Base-by-base conservation (phyloP, 2,113 vertebrate genomes). In the Aegithalos caudatus region DNA sequence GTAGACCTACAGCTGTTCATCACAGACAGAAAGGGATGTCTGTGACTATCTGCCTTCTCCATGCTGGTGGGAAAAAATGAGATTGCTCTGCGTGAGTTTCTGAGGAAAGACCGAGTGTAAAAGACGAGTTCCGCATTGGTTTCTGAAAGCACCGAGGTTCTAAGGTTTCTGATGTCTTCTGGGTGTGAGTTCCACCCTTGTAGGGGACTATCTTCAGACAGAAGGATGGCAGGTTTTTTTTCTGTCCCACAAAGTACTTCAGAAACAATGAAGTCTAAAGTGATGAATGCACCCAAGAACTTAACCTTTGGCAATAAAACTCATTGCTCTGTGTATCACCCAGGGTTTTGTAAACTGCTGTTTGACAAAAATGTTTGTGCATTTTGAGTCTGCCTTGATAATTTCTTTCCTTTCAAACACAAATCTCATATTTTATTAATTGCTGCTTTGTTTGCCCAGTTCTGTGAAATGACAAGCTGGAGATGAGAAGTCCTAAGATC, bases 111-210 rank as follows among this genome's bases (percentile, higher is more conserved):
- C 0, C 10, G 42, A 82, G 54, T 51, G 82, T 45, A 80, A 96
- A 95, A 91, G 76, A 33, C 10, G 44, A 58, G 47, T 81, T 93
- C 44, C 74, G 82, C 5, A 0, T 24, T 83, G 67, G 62, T 71
- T 95, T 95, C 81, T 83, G 85, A 94, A 93, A 62, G 70, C 70
- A 72, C 61, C 27, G 87, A 91, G 37, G 38, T 95, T 95, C 78
- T 92, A 61, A 89, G 62, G 44, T 84, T 95, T 94, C 84, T 94
- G 89, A 95, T 87, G 86, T 88, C 87, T 77, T 95, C 81, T 91
- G 71, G 66, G 85, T 2, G 0, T 73, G 74, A 95, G 74, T 81
- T 95, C 71, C 37, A 71, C 31, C 35, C 51, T 86, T 53, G 37
- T 0, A 1, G 85, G 86, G 71, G n/a, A 37, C 16, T 11, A 6